phyloP scores from a whole-genome alignment of 1,140 invertebrate genomes.

The Reticulitermes speratus region DNA sequence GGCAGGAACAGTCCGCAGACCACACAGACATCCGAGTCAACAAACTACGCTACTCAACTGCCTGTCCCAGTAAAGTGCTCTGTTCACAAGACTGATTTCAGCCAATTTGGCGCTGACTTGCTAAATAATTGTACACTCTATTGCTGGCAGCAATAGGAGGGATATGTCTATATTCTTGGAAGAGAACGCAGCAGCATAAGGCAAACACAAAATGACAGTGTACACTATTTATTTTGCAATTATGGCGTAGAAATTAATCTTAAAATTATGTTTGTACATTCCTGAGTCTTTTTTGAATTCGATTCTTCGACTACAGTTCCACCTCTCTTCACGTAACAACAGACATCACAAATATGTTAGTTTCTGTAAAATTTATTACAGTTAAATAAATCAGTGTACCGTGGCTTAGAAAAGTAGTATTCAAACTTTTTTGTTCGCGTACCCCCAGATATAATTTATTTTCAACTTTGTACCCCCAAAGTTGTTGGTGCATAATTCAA shows the following conservation, averaged over 20 bases:
- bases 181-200: not conserved
- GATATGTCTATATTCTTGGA: not conserved
- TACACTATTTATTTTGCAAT: not conserved
- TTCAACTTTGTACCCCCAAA: too few species aligned
- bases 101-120: slow-evolving; percentile 8
- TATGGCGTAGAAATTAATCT: not conserved
- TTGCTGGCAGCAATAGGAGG: not conserved
- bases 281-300: too few species aligned
- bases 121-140: not conserved
- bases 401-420: too few species aligned
- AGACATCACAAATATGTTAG: too few species aligned
- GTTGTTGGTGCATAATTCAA: too few species aligned
- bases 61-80: not conserved
- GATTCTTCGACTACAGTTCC: too few species aligned
- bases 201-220: not conserved
- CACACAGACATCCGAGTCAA: not conserved
- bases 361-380: too few species aligned
- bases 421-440: too few species aligned
- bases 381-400: too few species aligned
- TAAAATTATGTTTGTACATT: not conserved
- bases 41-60: not conserved
- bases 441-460: too few species aligned
- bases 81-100: slow-evolving; percentile 12
- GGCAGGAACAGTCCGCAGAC: not conserved
- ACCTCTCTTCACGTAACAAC: too few species aligned